Base-by-base conservation (phyloP, 2,113 vertebrate genomes). In the Elgaria multicarinata region DNA sequence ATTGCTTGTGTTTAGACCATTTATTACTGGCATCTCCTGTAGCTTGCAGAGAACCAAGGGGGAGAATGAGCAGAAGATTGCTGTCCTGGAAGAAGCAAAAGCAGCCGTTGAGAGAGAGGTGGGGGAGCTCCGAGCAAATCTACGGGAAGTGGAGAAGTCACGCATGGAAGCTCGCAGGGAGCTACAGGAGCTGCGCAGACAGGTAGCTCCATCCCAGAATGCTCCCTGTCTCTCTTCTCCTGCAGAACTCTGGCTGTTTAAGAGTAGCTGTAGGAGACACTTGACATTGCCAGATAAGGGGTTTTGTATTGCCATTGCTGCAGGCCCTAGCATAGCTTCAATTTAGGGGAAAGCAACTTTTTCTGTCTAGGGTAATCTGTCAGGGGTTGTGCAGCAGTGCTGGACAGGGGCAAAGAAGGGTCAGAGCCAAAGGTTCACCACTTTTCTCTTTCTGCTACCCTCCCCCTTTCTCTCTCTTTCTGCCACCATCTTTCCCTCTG, bases 111-210 rank as follows among this genome's bases (percentile, higher is more conserved):
- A 97, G 87, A 92, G 95, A 83, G 98, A 98, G 91, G 91, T 92
- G 1, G 64, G 79, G 0, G 66, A 94, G 90, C 95, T 98, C 44
- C 94, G 96, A 84, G 94, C 94, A 77, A 94, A 89, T 36, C 95
- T 98, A 91, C 94, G 96, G 53, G 97, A 97, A 77, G 93, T 97
- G 62, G 97, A 98, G 92, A 97, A 91, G 87, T 95, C 94, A 0
- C 94, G 90, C 39, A 94, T 95, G 26, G 96, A 97, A 50, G 86
- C 95, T 3, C 93, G 91, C 79, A 95, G 94, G 90, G 97, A 97
- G 86, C 96, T 98, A 72, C 98, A 97, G 94, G 97, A 97, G 85
- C 90, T 97, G 31, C 96, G 94, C 69, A 96, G 97, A 95, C 98
- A 98, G 98, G 98, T 98, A 26, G 55, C 66, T 18, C 31, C 22